phyloP scores from a whole-genome alignment of 2,113 vertebrate species.

The Pteronura brasiliensis region DNA sequence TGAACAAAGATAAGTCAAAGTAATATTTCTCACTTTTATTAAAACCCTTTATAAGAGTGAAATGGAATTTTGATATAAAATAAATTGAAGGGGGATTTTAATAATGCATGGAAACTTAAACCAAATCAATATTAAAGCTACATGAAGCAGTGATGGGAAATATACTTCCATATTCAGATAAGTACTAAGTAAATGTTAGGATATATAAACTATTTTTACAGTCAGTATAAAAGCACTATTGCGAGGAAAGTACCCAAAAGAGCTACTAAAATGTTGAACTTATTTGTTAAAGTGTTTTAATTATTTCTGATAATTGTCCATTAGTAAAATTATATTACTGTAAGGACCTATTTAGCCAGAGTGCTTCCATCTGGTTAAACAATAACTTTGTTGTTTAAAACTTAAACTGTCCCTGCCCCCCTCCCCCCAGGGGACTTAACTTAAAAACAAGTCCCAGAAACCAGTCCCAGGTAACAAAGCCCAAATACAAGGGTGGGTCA shows the following conservation, averaged over 20 bases:
- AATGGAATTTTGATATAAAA: slow-evolving; percentile 46
- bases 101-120: slow-evolving; percentile 7
- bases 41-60: slow-evolving; percentile 12
- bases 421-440: too few species aligned
- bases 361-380: too few species aligned
- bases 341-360: too few species aligned
- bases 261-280: background rate
- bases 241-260: background rate
- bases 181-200: background rate
- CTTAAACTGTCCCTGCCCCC: too few species aligned
- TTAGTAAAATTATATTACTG: background rate
- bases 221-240: background rate
- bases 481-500: too few species aligned
- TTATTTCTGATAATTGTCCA: background rate
- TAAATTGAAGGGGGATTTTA: slow-evolving; percentile 26
- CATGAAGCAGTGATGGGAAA: background rate
- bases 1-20: slow-evolving; percentile 16
- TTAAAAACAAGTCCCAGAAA: too few species aligned
- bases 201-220: slow-evolving; percentile 9
- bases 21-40: slow-evolving; percentile 15
- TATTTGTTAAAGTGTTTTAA: background rate
- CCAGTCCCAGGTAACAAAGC: too few species aligned
- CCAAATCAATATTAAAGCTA: background rate
- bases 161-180: background rate
- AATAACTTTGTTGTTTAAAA: too few species aligned